These are phyloP conservation scores for Seira ritae DNA, from an alignment of 2,888 invertebrate genomes.

Conservation along the genomic window DNA sequence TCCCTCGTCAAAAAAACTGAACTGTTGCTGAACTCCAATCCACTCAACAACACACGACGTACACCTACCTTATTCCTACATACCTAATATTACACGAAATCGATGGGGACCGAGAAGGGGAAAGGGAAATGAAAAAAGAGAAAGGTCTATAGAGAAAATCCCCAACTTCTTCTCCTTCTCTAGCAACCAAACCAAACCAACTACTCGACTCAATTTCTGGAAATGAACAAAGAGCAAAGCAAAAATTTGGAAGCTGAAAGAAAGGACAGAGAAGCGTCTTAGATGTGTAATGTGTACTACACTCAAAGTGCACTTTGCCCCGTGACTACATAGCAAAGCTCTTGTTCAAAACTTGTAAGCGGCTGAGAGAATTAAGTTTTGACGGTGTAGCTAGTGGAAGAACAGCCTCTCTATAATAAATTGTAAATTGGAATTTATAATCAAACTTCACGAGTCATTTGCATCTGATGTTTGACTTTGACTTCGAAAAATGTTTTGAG, in stretches of 20 bases:
- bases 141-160: neutral
- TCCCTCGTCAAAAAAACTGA: neutral
- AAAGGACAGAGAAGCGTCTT: neutral
- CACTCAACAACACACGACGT: too few relatives aligned
- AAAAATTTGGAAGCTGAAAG: neutral
- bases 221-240: neutral
- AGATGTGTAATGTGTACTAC: neutral
- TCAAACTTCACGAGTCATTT: too few relatives aligned
- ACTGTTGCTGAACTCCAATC: too few relatives aligned
- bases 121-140: neutral
- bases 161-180: too few relatives aligned
- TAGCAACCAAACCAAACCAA: too few relatives aligned
- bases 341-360: too few relatives aligned
- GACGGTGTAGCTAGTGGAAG: too few relatives aligned
- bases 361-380: too few relatives aligned
- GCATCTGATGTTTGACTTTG: too few relatives aligned
- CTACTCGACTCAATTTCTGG: neutral
- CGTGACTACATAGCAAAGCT: constrained; percentile 1
- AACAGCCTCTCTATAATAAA: too few relatives aligned
- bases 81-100: neutral
- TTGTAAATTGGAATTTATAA: too few relatives aligned
- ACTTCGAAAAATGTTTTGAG: too few relatives aligned
- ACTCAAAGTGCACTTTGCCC: neutral
- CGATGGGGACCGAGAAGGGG: neutral
- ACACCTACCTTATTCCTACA: neutral